Evolutionary conservation across 2,797 vertebrate genomes (phyloP).

Genomic region (Hipposideros larvatus): DNA sequence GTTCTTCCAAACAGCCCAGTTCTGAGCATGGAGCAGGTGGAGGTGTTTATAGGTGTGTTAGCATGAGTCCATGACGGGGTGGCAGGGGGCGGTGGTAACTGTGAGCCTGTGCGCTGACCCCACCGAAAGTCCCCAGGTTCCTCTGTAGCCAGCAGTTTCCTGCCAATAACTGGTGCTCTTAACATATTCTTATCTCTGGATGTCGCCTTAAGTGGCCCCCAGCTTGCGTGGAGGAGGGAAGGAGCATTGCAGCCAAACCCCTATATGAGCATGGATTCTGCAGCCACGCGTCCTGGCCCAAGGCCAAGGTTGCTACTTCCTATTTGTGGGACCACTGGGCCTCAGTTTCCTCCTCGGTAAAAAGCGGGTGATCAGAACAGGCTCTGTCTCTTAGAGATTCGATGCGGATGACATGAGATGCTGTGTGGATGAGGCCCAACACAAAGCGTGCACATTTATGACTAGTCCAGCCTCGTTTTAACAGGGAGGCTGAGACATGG

Average conservation of each 20-base stretch:
- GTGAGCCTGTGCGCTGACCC: fast-evolving
- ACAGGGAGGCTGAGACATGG: neutral
- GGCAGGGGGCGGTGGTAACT: neutral
- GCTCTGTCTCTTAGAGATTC: neutral
- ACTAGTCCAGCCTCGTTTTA: too few relatives aligned
- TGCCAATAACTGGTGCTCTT: neutral
- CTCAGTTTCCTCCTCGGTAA: neutral
- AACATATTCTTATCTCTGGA: neutral
- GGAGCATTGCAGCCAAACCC: neutral
- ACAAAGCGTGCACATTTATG: fast-evolving
- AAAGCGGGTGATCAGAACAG: neutral
- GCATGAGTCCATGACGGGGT: neutral
- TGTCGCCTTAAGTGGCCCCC: neutral
- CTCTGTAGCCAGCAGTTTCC: neutral
- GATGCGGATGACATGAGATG: neutral
- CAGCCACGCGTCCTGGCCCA: fast-evolving
- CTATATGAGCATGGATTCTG: neutral
- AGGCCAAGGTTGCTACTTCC: neutral
- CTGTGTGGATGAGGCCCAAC: neutral
- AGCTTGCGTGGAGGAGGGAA: neutral
- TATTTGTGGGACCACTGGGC: fast-evolving
- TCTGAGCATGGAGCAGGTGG: neutral
- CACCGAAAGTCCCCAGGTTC: neutral
- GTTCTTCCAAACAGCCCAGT: fast-evolving
- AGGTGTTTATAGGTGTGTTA: neutral